These are phyloP conservation scores for Lissonota sp. DNA, from an alignment of 2,888 invertebrate genomes.

Conservation along the genomic window DNA sequence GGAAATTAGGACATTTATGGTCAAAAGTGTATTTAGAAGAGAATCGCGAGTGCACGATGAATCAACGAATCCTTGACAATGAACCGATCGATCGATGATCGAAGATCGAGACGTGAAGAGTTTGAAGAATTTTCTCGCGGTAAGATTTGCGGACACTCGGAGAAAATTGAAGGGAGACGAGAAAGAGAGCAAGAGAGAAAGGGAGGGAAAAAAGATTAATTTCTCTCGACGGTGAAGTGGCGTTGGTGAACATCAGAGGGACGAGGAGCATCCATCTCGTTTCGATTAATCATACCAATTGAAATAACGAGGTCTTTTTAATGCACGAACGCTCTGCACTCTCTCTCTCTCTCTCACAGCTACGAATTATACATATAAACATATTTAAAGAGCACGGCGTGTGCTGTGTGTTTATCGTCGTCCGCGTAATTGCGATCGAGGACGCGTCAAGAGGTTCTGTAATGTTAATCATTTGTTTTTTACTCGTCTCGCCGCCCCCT, in stretches of 20 bases:
- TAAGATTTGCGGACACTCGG: not conserved
- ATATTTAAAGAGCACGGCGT: slow-evolving; percentile 13
- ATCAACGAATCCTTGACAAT: too few relatives aligned
- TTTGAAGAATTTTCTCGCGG: too few relatives aligned
- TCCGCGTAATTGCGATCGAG: slow-evolving; percentile 22
- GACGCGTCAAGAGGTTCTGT: slow-evolving; percentile 33
- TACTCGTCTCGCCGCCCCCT: too few relatives aligned
- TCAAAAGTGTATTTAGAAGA: too few relatives aligned
- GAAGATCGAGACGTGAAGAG: too few relatives aligned
- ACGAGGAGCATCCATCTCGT: slow-evolving; percentile 54
- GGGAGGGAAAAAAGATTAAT: slow-evolving; percentile 53
- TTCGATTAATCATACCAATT: slow-evolving; percentile 67
- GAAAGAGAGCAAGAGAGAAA: slow-evolving; percentile 11
- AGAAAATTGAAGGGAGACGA: slow-evolving; percentile 15
- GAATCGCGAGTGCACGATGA: too few relatives aligned
- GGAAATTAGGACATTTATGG: too few relatives aligned
- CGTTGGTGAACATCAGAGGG: slow-evolving; percentile 37
- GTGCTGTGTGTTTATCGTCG: slow-evolving; percentile 40
- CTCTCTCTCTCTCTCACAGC: slow-evolving; percentile 54
- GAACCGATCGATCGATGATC: too few relatives aligned
- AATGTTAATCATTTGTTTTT: slow-evolving; percentile 20
- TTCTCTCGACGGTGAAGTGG: slow-evolving; percentile 55
- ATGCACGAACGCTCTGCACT: slow-evolving; percentile 49
- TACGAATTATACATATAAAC: slow-evolving; percentile 23
- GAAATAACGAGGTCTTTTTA: slow-evolving; percentile 64